A percentile compares a stretch with the other conserved stretches of the same genome.
phyloP scores from a whole-genome alignment of 2,797 vertebrate species.

The Limnodromus scolopaceus region DNA sequence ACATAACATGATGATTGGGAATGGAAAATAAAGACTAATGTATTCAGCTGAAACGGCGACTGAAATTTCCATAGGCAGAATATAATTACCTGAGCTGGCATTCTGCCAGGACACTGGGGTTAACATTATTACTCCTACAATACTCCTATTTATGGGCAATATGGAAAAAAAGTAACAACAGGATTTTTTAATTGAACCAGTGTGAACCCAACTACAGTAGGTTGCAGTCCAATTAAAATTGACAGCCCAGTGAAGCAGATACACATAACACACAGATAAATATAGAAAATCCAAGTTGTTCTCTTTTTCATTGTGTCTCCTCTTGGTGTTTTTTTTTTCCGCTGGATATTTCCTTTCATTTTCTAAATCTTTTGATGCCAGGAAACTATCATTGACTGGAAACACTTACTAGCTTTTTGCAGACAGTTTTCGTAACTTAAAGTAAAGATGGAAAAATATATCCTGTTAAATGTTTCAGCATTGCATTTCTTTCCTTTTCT shows the following conservation, averaged over 20 bases:
- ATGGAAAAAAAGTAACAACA: constrained; percentile 67
- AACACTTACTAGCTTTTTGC: constrained; percentile 64
- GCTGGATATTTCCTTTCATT: constrained; percentile 61
- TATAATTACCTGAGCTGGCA: constrained; percentile 46
- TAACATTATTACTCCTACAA: constrained; percentile 51
- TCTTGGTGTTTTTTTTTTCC: background rate
- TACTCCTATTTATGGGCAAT: constrained; percentile 40
- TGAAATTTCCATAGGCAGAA: constrained; percentile 2
- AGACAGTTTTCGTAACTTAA: constrained; percentile 74
- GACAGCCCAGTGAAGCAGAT: constrained; percentile 74
- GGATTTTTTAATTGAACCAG: constrained; percentile 76
- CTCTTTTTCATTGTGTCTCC: constrained; percentile 34
- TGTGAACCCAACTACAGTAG: constrained; percentile 66
- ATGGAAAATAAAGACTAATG: constrained; percentile 28
- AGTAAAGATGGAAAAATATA: constrained; percentile 69
- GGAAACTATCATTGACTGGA: constrained; percentile 73
- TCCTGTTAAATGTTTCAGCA: constrained; percentile 54
- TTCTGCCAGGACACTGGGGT: constrained; percentile 50
- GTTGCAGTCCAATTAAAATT: constrained; percentile 80
- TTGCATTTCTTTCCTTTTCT: constrained; percentile 53
- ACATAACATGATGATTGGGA: background rate
- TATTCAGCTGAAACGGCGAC: background rate
- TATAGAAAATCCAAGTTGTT: constrained; percentile 64
- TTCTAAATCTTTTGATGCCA: constrained; percentile 64
- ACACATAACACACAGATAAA: constrained; percentile 62